Evolutionary conservation across 2,888 invertebrate species (phyloP), one percentile per base, ranked within the genome.

Genomic region (Macroteleia sp.): DNA sequence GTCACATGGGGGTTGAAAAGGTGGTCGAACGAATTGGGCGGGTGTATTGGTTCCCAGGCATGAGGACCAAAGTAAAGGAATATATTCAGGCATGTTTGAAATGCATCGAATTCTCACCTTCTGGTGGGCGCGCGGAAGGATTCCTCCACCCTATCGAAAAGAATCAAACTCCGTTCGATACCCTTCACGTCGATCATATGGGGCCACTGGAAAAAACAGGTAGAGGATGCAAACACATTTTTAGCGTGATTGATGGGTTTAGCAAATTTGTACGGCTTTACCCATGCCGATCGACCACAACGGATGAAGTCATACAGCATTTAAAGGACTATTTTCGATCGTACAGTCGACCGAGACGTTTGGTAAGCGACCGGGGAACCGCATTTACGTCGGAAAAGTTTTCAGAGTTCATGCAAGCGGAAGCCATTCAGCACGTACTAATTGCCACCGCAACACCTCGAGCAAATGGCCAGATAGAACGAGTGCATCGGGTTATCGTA

Each of bases 41-140:
- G 6, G 46, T 54, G 6, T 84, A 82, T 57, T 83, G 81, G 79
- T 83, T 83, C 19, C 82, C 79, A 0, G 44, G 42, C 1, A 64
- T 81, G 61, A 57, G 50, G 25, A 59, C 82, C 19, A 81, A 61
- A 84, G 52, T 70, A 82, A 4, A 83, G 81, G 70, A 50, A 56
- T 82, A 85, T 61, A 82, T 87, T 42, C 6, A 10, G 8, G 86
- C 84, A 67, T 88, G 86, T 75, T 44, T 88, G 34, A 85, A 83
- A 71, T 88, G 87, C 62, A 80, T 87, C 5, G 74, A 62, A 12
- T 84, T 48, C 46, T 57, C 69, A 20, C 48, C 77, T 2, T 39
- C 39, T 1, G 57, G 32, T 30, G 84, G 85, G 22, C 81, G 81
- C 41, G 39, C n/a, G 3, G 59, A 59, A 32, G 44, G 34, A 10